These are phyloP conservation scores for Hormaphis cornu DNA, from an alignment of 1,140 invertebrate genomes.

Conservation along the genomic window DNA sequence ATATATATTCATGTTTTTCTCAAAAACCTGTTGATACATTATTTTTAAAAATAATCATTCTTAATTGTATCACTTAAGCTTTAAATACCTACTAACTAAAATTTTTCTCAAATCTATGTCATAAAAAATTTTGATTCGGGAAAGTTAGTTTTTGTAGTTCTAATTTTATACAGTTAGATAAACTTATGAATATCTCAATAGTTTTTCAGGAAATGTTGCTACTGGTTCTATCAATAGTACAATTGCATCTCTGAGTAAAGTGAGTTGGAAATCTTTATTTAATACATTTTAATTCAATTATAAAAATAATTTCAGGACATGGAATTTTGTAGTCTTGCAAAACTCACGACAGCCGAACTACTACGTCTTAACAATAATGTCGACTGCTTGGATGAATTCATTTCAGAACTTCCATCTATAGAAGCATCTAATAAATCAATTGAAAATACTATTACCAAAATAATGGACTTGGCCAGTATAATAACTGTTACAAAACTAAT, in stretches of 20 bases:
- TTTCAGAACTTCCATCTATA: slow-evolving; percentile 50
- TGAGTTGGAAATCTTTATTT: not conserved
- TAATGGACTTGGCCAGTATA: slow-evolving; percentile 60
- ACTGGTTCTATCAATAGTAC: not conserved
- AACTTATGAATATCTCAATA: too few relatives aligned
- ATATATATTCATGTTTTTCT: too few relatives aligned
- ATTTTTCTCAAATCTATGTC: too few relatives aligned
- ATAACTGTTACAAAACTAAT: not conserved
- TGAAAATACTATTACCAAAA: slow-evolving; percentile 59
- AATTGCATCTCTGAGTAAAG: not conserved
- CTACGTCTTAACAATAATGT: slow-evolving; percentile 55
- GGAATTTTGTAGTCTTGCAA: slow-evolving; percentile 44
- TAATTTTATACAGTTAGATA: too few relatives aligned
- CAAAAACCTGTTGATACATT: too few relatives aligned
- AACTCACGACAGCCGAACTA: slow-evolving; percentile 57
- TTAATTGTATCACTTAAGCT: too few relatives aligned
- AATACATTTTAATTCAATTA: not conserved
- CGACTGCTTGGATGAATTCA: slow-evolving; percentile 58
- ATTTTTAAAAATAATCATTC: too few relatives aligned
- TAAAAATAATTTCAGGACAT: not conserved
- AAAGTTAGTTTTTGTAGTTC: too few relatives aligned
- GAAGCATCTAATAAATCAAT: slow-evolving; percentile 57
- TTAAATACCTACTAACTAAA: too few relatives aligned
- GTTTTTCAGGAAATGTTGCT: not conserved
- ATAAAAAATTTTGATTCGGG: too few relatives aligned